phyloP scores from a whole-genome alignment of 2,797 vertebrate genomes.

The Poeciliopsis paucimaculata region DNA sequence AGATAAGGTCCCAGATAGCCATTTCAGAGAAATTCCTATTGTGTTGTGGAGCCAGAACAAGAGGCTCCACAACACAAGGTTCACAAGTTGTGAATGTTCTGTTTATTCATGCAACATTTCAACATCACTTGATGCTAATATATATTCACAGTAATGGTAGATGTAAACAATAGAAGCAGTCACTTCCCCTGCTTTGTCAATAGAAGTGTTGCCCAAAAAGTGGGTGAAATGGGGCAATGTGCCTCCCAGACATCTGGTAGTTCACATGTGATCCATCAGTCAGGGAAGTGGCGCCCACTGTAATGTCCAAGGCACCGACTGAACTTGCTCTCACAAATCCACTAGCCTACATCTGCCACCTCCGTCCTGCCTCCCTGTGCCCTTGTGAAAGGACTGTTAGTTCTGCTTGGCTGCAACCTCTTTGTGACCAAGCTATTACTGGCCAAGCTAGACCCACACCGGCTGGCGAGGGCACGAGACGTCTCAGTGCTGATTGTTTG shows the following conservation, averaged over 20 bases:
- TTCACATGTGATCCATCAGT: slow-evolving; percentile 37
- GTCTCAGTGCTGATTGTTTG: slow-evolving; percentile 54
- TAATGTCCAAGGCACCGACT: slow-evolving; percentile 43
- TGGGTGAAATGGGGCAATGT: slow-evolving; percentile 7
- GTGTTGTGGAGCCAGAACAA: slow-evolving; percentile 30
- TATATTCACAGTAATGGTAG: not conserved
- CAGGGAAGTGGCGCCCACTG: slow-evolving; percentile 17
- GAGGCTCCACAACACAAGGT: not conserved
- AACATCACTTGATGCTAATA: slow-evolving; percentile 29
- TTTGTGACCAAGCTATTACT: slow-evolving; percentile 68
- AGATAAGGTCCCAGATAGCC: slow-evolving; percentile 56
- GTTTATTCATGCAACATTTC: slow-evolving; percentile 35
- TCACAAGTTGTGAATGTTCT: slow-evolving; percentile 29
- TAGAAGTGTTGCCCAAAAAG: not conserved
- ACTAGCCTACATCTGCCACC: slow-evolving; percentile 53
- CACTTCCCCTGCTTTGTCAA: not conserved
- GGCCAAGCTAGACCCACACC: slow-evolving; percentile 64
- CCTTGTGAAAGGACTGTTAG: slow-evolving; percentile 67
- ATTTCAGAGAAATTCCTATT: slow-evolving; percentile 59
- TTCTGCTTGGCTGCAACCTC: slow-evolving; percentile 70
- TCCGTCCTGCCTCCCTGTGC: slow-evolving; percentile 36
- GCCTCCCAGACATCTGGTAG: slow-evolving; percentile 25
- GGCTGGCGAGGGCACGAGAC: slow-evolving; percentile 66
- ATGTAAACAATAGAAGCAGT: slow-evolving; percentile 3
- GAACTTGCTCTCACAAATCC: slow-evolving; percentile 37